Base-by-base conservation (phyloP, 2,797 vertebrate genomes). In the Gymnoscopelus braueri region DNA sequence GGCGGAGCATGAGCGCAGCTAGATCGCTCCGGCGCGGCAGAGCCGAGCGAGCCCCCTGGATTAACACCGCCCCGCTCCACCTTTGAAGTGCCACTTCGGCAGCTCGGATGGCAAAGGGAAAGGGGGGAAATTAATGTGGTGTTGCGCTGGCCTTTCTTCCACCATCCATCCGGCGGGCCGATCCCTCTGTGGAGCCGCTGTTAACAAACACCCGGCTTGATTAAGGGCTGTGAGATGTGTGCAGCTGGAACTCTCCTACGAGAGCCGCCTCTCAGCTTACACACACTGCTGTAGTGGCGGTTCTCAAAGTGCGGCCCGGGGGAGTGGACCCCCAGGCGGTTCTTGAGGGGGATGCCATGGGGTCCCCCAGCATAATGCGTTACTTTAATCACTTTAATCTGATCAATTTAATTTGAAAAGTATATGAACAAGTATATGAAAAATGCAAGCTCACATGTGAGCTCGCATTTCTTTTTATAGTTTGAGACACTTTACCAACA, bases 51-150 rank as follows among this genome's bases (percentile, higher is more conserved):
- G 55, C 63, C 65, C 74, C 49, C 32, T 72, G 87, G 89, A 92
- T 92, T 83, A 93, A 75, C 83, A 81, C 81, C 84, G 78, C 72
- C 74, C 71, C 74, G 72, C 74, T 76, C 77, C 59, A 84, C 87
- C 91, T 94, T 92, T 93, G 87, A 93, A 91, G 89, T 92, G 77
- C 84, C 80, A 89, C 82, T 67, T 67, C 81, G 63, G 79, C 71
- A 76, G 85, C 82, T 91, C 86, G 66, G 80, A 86, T 84, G 77
- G 88, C 80, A 86, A 79, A 86, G 67, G 60, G 75, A 82, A 74
- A 70, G 32, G 32, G 65, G 67, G 79, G 83, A 74, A 90, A 88
- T 91, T 86, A 84, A 88, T 86, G 76, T 85, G 74, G 71, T 83
- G 75, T 74, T 81, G 72, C 39, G 39, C 39, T 23, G 35, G 19